These are phyloP conservation scores for Sebastolobus alascanus DNA, from an alignment of 2,797 vertebrate genomes.

Conservation along the genomic window DNA sequence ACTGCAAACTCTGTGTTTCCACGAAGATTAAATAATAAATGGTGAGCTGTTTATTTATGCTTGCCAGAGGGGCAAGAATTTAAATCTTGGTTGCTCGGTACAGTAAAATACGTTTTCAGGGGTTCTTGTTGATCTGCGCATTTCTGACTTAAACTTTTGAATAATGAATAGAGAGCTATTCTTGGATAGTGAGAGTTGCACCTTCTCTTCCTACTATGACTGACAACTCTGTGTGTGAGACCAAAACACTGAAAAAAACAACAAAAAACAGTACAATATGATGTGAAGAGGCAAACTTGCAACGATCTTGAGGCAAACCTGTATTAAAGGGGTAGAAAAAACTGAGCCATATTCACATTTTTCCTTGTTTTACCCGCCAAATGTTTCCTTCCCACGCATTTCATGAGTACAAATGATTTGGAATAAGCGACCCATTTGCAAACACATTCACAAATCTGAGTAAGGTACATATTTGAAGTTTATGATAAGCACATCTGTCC, in stretches of 20 bases:
- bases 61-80: conserved; percentile 33
- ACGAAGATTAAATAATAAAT: conserved; percentile 49
- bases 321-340: not conserved
- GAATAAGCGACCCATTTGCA: not conserved
- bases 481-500: not conserved
- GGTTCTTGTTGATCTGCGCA: conserved; percentile 20
- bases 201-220: not conserved
- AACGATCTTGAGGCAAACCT: not conserved
- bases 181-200: conserved; percentile 17
- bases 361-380: not conserved
- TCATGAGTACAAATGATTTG: not conserved
- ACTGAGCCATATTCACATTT: not conserved
- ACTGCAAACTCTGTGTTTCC: conserved; percentile 32
- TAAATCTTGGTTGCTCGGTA: conserved; percentile 12
- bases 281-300: not conserved
- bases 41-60: conserved; percentile 19
- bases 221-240: conserved; percentile 18
- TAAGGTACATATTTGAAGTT: not conserved
- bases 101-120: conserved; percentile 7
- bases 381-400: not conserved
- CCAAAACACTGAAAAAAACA: conserved; percentile 5
- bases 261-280: not conserved
- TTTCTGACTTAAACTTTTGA: conserved; percentile 31
- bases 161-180: conserved; percentile 54
- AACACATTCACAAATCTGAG: not conserved